phyloP scores from a whole-genome alignment of 2,888 invertebrate species.

The Nemapogon koenigi region DNA sequence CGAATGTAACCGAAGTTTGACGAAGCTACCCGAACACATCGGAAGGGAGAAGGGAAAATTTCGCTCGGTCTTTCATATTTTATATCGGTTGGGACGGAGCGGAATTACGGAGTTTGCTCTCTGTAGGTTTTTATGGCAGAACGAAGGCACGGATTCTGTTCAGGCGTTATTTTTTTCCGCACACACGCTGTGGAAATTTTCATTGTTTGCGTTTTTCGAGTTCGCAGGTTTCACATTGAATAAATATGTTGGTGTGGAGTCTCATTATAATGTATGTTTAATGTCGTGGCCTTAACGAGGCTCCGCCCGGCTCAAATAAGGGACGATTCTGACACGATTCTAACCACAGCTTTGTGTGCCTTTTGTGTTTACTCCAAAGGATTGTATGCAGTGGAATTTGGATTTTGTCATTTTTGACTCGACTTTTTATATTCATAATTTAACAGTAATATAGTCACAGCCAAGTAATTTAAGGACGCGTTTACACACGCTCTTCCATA shows the following conservation, averaged over 20 bases:
- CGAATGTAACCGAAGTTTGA: constrained; percentile 30
- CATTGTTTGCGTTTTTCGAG: constrained; percentile 37
- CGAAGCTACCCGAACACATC: constrained; percentile 32
- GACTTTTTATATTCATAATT: too few species aligned
- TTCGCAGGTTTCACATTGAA: not conserved
- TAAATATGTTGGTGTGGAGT: not conserved
- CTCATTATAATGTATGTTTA: constrained; percentile 1
- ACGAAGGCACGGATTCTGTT: constrained; percentile 41
- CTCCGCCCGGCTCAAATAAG: too few species aligned
- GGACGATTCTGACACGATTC: too few species aligned
- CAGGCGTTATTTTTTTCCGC: constrained; percentile 42
- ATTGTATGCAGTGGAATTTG: too few species aligned
- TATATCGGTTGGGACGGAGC: constrained; percentile 53
- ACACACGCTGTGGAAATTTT: constrained; percentile 37
- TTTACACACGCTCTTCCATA: too few species aligned
- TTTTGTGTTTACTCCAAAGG: too few species aligned
- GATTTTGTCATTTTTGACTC: too few species aligned
- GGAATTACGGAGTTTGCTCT: constrained; percentile 58
- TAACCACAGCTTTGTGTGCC: too few species aligned
- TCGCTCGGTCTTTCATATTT: constrained; percentile 61
- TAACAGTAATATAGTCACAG: too few species aligned
- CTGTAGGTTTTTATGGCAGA: constrained; percentile 53
- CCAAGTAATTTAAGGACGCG: too few species aligned
- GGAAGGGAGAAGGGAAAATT: constrained; percentile 36
- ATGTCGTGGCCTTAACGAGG: too few species aligned